A percentile compares a stretch with the other conserved stretches of the same genome.
Evolutionary conservation across 1,140 invertebrate genomes (phyloP).

Genomic region (Nephotettix cincticeps): DNA sequence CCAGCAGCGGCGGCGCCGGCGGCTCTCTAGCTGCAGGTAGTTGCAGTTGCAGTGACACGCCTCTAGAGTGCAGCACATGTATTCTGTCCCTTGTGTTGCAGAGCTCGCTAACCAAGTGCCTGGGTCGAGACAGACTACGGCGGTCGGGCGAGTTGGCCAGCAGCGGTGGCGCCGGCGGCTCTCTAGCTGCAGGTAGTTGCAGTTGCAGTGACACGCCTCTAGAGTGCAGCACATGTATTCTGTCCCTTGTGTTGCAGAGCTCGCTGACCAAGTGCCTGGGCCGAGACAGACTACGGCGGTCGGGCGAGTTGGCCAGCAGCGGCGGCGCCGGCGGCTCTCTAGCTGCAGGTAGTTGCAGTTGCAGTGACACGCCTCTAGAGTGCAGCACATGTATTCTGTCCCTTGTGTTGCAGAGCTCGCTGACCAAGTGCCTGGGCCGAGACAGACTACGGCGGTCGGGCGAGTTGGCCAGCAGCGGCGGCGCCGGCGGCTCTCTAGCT

Average conservation of each 20-base stretch:
- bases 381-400: background rate
- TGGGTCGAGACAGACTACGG: conserved; percentile 17
- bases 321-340: too few species aligned
- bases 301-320: conserved; percentile 16
- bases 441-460: conserved; percentile 1
- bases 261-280: conserved; percentile 36
- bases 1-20: conserved; percentile 29
- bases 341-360: too few species aligned
- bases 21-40: too few species aligned
- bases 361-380: too few species aligned
- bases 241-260: conserved; percentile 31
- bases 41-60: too few species aligned
- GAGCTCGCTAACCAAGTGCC: conserved; percentile 36
- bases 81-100: too few species aligned
- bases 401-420: conserved; percentile 34
- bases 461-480: conserved; percentile 21
- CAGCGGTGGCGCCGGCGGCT: too few species aligned
- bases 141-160: conserved; percentile 13
- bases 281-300: background rate
- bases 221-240: background rate
- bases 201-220: too few species aligned
- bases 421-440: conserved; percentile 34
- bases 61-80: too few species aligned
- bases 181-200: too few species aligned
- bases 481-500: background rate